These are phyloP conservation scores for Samia ricini DNA, from an alignment of 1,140 invertebrate species.

Conservation along the genomic window DNA sequence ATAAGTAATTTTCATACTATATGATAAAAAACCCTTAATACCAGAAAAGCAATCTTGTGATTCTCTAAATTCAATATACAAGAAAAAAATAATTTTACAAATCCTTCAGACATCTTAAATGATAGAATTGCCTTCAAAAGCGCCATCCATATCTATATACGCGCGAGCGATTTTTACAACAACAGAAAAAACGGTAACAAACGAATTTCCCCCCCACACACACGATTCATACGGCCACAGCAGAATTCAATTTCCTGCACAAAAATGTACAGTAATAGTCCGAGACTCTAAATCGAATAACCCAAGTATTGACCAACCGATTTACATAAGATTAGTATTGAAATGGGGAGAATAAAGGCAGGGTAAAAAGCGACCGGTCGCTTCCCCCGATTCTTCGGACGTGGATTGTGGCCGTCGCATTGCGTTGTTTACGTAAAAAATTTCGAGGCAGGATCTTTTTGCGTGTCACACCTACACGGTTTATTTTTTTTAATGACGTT, in stretches of 20 bases:
- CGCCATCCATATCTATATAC: neutral
- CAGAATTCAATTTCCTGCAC: neutral
- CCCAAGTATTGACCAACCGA: slow-evolving; percentile 1
- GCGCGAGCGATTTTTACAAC: neutral
- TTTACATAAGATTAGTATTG: slow-evolving; percentile 9
- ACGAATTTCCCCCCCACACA: neutral
- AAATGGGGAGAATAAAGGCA: neutral
- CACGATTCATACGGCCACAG: neutral
- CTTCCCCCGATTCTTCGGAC: neutral
- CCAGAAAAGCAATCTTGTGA: neutral
- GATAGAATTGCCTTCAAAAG: neutral
- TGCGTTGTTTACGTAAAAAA: neutral
- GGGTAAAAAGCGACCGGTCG: neutral
- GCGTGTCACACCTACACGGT: neutral
- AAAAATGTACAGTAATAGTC: neutral
- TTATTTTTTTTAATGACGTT: neutral
- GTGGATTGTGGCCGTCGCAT: neutral
- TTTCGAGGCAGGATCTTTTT: neutral
- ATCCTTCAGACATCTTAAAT: neutral
- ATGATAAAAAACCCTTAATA: too few species aligned
- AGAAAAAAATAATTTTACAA: neutral
- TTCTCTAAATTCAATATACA: neutral
- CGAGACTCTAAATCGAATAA: neutral
- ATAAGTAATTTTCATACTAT: too few species aligned
- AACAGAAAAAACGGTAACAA: too few species aligned